These are phyloP conservation scores for Rhyzopertha dominica DNA, from an alignment of 1,140 invertebrate species.

Conservation along the genomic window DNA sequence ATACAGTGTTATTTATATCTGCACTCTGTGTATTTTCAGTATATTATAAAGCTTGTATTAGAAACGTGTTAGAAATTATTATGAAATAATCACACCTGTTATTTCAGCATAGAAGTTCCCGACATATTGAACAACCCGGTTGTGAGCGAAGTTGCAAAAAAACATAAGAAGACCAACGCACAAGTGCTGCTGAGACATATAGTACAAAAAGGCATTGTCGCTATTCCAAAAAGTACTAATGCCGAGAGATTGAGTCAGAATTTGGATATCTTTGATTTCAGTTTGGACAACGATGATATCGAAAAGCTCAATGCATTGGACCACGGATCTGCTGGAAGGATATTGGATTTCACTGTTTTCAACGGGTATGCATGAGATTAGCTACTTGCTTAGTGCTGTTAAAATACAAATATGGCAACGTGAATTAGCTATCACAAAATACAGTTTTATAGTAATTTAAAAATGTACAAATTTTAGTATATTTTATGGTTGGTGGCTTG, in stretches of 20 bases:
- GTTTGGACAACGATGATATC: slow-evolving; percentile 53
- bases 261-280: slow-evolving; percentile 59
- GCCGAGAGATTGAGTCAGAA: slow-evolving; percentile 62
- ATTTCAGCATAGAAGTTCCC: slow-evolving; percentile 54
- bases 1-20: too few relatives aligned
- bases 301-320: slow-evolving; percentile 54
- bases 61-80: background rate
- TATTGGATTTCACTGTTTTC: slow-evolving; percentile 63
- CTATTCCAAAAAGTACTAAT: slow-evolving; percentile 82
- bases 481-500: slow-evolving; percentile 3
- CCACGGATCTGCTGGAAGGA: slow-evolving; percentile 51
- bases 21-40: too few relatives aligned
- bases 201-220: slow-evolving; percentile 64
- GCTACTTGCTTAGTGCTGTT: slow-evolving; percentile 6
- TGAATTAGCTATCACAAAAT: background rate
- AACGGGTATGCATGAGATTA: slow-evolving; percentile 37
- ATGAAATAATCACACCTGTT: slow-evolving; percentile 46
- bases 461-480: slow-evolving; percentile 2
- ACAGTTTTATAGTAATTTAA: slow-evolving; percentile 6
- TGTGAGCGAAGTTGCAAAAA: slow-evolving; percentile 62
- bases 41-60: too few relatives aligned
- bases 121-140: slow-evolving; percentile 64
- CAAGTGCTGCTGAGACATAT: slow-evolving; percentile 75
- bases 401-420: slow-evolving; percentile 3
- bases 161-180: slow-evolving; percentile 65